Conservation (phyloP, 2,797 vertebrate genomes). For the Muraenolepis orangiensis region DNA sequence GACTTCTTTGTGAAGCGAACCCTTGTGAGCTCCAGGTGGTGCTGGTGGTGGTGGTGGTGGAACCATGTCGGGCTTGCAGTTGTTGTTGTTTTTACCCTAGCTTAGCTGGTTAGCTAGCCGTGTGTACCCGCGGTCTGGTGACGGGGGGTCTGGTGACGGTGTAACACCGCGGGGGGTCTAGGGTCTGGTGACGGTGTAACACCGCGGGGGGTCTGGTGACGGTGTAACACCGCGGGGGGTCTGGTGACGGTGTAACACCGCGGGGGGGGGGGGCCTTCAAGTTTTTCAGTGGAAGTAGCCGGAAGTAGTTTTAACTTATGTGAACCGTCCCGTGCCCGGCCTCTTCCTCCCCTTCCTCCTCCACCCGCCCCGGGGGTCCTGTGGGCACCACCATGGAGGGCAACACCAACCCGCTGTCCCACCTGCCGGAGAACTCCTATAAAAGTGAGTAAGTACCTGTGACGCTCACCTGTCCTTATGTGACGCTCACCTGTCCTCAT, state of each 20-base stretch:
- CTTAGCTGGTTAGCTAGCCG: not conserved
- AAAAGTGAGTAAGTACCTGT: constrained; percentile 56
- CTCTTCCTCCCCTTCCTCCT: not conserved
- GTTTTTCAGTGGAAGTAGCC: no score
- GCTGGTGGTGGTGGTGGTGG: no score
- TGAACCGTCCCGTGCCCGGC: not conserved
- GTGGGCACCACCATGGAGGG: constrained; percentile 51
- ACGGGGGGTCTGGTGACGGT: not conserved
- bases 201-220: not conserved
- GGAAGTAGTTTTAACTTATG: not conserved
- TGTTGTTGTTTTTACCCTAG: not conserved
- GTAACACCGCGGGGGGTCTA: no score
- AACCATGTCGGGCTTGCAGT: not conserved
- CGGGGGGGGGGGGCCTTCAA: not conserved
- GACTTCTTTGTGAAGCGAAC: not conserved
- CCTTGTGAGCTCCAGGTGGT: not conserved
- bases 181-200: not conserved
- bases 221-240: no score
- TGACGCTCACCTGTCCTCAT: no score
- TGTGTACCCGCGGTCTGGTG: not conserved
- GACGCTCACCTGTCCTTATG: no score
- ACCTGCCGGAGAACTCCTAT: constrained; percentile 59
- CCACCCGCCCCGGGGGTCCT: not conserved
- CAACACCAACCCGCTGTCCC: constrained; percentile 39
- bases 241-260: not conserved